These are phyloP conservation scores for Penaeus japonicus DNA, from an alignment of 1,140 invertebrate genomes.

Conservation along the genomic window DNA sequence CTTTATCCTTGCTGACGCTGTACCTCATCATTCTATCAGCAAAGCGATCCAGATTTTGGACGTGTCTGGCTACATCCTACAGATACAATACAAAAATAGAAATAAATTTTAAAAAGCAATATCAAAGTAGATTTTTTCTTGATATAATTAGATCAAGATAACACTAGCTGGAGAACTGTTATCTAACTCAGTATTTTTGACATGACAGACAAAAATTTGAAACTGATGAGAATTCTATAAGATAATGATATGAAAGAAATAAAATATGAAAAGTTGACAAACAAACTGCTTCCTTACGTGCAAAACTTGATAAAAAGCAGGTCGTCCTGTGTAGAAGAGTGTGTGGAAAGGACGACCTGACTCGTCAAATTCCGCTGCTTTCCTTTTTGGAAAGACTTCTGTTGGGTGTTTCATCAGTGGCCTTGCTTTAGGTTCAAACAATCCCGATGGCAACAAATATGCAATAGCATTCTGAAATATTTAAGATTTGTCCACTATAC, in stretches of 20 bases:
- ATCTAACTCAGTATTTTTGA: too few relatives aligned
- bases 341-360: conserved; percentile 86
- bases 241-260: too few relatives aligned
- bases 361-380: conserved; percentile 90
- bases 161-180: too few relatives aligned
- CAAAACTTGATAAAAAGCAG: conserved; percentile 83
- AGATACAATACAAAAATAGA: neutral
- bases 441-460: conserved; percentile 91
- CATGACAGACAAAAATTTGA: too few relatives aligned
- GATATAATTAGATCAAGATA: too few relatives aligned
- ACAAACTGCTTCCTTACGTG: conserved; percentile 70
- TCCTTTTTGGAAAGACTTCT: conserved; percentile 82
- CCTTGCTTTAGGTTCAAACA: conserved; percentile 81
- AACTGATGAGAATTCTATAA: too few relatives aligned
- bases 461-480: conserved; percentile 79
- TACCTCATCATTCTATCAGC: conserved; percentile 48
- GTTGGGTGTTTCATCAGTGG: conserved; percentile 87
- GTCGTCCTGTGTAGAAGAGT: conserved; percentile 87
- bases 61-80: conserved; percentile 52
- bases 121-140: too few relatives aligned
- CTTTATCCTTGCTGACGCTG: conserved; percentile 25
- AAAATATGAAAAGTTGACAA: too few relatives aligned
- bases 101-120: too few relatives aligned
- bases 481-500: conserved; percentile 50
- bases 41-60: conserved; percentile 46